Conservation (phyloP, 1,140 invertebrate species). For the Zelostemma sp. region DNA sequence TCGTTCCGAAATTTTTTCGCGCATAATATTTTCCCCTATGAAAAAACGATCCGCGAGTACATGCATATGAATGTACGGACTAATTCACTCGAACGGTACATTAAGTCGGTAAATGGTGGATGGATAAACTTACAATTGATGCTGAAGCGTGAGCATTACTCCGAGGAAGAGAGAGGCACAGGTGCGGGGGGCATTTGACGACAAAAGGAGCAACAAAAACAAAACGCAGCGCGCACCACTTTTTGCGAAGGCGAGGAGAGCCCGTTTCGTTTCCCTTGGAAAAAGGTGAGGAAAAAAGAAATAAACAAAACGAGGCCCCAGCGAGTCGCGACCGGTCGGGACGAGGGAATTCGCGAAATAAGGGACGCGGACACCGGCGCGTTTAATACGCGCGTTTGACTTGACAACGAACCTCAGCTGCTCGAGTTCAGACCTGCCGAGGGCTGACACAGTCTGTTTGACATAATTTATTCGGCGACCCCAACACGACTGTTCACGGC, state of each 20-base stretch:
- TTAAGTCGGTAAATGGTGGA: background rate
- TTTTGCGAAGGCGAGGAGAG: slow-evolving; percentile 18
- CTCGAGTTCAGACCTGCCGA: slow-evolving; percentile 26
- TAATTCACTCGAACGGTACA: background rate
- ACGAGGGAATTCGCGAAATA: background rate
- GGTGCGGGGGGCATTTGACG: slow-evolving; percentile 42
- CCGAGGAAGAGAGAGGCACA: slow-evolving; percentile 27
- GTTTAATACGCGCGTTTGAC: slow-evolving; percentile 10
- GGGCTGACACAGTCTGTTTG: slow-evolving; percentile 46
- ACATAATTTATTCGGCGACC: slow-evolving; percentile 60
- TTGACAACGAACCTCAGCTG: slow-evolving; percentile 4
- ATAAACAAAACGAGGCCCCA: slow-evolving; percentile 1
- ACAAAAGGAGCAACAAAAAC: slow-evolving; percentile 14
- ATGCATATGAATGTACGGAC: background rate
- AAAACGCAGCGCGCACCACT: slow-evolving; percentile 19
- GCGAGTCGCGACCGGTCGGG: background rate
- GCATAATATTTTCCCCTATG: too few species aligned
- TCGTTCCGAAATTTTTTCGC: too few species aligned
- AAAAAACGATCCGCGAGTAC: background rate
- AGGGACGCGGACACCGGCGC: slow-evolving; percentile 10
- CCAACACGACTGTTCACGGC: slow-evolving; percentile 44
- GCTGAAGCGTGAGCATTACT: slow-evolving; percentile 50
- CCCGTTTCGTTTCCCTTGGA: background rate
- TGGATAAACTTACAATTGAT: slow-evolving; percentile 47
- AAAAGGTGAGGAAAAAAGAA: background rate